phyloP scores from a whole-genome alignment of 2,888 invertebrate genomes.

The Tipula vernalis region DNA sequence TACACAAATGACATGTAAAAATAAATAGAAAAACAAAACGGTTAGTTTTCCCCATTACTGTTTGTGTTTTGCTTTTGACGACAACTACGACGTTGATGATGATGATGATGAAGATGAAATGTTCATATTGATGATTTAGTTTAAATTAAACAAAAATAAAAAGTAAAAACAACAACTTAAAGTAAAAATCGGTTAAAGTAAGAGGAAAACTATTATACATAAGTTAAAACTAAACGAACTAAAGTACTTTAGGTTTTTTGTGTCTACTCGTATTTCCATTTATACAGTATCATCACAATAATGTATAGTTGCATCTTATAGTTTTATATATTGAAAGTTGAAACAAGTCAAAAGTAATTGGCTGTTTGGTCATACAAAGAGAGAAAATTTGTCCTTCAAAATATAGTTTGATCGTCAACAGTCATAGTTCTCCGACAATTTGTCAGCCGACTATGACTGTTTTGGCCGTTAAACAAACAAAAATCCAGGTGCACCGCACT shows the following conservation, averaged over 20 bases:
- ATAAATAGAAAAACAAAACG: neutral
- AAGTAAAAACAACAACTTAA: neutral
- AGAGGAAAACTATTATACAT: neutral
- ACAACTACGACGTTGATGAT: neutral
- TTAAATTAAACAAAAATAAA: neutral
- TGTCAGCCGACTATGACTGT: no score
- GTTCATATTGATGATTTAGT: neutral
- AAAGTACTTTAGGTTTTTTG: neutral
- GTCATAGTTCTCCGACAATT: no score
- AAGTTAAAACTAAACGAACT: neutral
- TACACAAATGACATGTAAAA: neutral
- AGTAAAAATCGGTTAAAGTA: neutral
- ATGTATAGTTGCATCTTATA: neutral
- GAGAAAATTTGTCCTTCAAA: no score
- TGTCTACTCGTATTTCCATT: neutral
- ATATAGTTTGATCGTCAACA: no score
- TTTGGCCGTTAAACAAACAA: no score
- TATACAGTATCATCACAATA: neutral
- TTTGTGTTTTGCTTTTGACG: neutral
- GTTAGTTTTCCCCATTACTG: neutral
- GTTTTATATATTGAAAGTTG: no score
- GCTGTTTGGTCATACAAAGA: no score
- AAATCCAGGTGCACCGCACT: no score
- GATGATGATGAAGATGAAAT: neutral
- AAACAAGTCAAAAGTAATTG: no score